Evolutionary conservation across 1,140 invertebrate genomes (phyloP), one percentile per base, ranked within the genome.

Genomic region (Diorhabda carinulata): DNA sequence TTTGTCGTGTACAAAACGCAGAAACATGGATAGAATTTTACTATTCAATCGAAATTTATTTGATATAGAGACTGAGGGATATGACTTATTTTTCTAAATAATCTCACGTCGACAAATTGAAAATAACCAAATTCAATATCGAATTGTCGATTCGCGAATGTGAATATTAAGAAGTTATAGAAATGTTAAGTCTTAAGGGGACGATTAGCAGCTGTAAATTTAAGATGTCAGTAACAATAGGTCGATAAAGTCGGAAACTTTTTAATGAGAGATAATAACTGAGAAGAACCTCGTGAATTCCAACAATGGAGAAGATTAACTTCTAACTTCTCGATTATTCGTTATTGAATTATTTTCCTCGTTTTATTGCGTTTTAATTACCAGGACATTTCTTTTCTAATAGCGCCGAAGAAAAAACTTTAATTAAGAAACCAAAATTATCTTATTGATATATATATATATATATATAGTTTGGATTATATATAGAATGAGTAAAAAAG

Each of bases 231-330:
- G 65, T 67, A 67, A 60, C 65, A 67, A 60, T 67, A 60, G 40
- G 10, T 60, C 58, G 43, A 67, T 67, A 67, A 60, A 59, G 65
- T 67, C 58, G 42, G 65, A 67, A 67, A 67, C 65, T 67, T 67
- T 67, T 67, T 67, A 67, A 67, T 67, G 65, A 67, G 65, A 67
- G 65, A 67, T 67, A 67, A 67, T 67, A 67, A 67, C 65, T 52
- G 7, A n/a, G 65, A 43, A 64, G 42, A 60, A 43, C 57, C 41
- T 67, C 65, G 57, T 67, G 60, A 67, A 67, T 67, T 60, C 65
- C 65, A 67, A 67, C 65, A 67, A 67, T 44, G 58, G 65, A 57
- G 8, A 47, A 67, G 65, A 60, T 57, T 67, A 59, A 67, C 65
- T 67, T 67, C 57, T 59, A 67, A 60, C 65, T 67, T 60, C 58